A percentile compares a stretch with the other conserved stretches of the same genome.
phyloP scores from a whole-genome alignment of 23 tunicate genomes.

The Trididemnum nubilum region DNA sequence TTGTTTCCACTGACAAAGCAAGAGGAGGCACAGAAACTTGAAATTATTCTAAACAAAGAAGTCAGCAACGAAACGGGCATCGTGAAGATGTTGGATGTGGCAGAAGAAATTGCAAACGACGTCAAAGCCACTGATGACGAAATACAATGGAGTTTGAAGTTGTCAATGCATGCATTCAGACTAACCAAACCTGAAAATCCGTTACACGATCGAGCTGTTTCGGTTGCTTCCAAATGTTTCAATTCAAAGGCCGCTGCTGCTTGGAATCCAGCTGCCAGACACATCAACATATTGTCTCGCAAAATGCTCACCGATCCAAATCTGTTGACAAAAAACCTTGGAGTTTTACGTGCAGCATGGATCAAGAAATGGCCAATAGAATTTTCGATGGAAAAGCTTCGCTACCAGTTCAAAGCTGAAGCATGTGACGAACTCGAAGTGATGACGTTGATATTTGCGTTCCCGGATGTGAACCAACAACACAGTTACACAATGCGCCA shows the following conservation, averaged over 20 bases:
- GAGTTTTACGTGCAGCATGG: no score
- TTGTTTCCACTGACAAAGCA: slow-evolving; percentile 37
- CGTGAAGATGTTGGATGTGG: slow-evolving; percentile 42
- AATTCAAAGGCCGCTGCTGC: not conserved
- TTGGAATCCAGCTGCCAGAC: no score
- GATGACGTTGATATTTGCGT: slow-evolving; percentile 19
- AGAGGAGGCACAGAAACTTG: slow-evolving; percentile 29
- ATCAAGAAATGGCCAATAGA: slow-evolving; percentile 3
- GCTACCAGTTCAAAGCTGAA: slow-evolving; percentile 37
- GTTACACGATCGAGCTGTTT: not conserved
- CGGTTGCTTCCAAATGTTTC: not conserved
- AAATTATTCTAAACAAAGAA: not conserved
- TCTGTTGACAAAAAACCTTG: no score
- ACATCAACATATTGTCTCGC: no score
- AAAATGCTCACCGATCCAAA: no score
- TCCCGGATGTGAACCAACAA: slow-evolving; percentile 17
- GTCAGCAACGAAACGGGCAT: not conserved
- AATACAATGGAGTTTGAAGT: slow-evolving; percentile 61
- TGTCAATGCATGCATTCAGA: slow-evolving; percentile 28
- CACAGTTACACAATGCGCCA: slow-evolving; percentile 42
- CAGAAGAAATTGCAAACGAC: slow-evolving; percentile 14
- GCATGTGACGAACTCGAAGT: slow-evolving; percentile 2
- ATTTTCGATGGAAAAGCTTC: slow-evolving; percentile 24
- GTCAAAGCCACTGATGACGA: slow-evolving; percentile 4
- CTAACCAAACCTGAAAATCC: not conserved